A percentile compares a stretch with the other conserved stretches of the same genome.
Evolutionary conservation across 53 echinoderm and acorn worm genomes (phyloP).

Genomic region (Holothuria leucospilota): DNA sequence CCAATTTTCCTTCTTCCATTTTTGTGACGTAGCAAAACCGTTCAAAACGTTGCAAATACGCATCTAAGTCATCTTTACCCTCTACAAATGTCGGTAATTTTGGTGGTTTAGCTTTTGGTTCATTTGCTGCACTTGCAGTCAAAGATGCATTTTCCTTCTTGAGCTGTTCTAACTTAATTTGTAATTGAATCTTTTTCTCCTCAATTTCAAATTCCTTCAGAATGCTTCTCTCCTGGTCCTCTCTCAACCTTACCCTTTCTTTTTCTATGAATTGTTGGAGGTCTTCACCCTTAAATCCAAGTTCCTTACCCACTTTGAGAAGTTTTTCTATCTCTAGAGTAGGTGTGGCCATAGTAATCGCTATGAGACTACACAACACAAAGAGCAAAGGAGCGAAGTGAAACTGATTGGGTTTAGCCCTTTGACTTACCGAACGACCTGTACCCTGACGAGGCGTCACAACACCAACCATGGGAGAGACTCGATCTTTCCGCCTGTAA

Average conservation of each 20-base stretch:
- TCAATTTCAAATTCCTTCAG: background rate
- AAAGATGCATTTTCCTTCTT: background rate
- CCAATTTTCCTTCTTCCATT: constrained; percentile 6
- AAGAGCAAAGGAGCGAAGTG: no score
- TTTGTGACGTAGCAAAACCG: constrained; percentile 18
- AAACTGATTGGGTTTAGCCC: no score
- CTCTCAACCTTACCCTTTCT: background rate
- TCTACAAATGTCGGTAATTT: constrained; percentile 34
- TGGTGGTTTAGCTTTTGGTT: background rate
- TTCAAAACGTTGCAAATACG: constrained; percentile 35
- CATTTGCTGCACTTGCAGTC: background rate
- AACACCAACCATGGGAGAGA: no score
- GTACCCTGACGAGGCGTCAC: no score
- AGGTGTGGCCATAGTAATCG: background rate
- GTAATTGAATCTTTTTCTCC: background rate
- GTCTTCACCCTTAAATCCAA: no score
- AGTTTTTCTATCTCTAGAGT: background rate
- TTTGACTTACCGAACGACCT: no score
- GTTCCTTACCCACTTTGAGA: no score
- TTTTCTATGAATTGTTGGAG: background rate
- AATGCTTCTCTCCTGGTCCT: background rate
- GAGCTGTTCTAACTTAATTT: background rate
- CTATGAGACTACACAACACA: no score
- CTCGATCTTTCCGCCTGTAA: no score
- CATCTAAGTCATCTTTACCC: constrained; percentile 46